Conservation (phyloP, 1,140 invertebrate species). For the Dendrolimus punctatus region DNA sequence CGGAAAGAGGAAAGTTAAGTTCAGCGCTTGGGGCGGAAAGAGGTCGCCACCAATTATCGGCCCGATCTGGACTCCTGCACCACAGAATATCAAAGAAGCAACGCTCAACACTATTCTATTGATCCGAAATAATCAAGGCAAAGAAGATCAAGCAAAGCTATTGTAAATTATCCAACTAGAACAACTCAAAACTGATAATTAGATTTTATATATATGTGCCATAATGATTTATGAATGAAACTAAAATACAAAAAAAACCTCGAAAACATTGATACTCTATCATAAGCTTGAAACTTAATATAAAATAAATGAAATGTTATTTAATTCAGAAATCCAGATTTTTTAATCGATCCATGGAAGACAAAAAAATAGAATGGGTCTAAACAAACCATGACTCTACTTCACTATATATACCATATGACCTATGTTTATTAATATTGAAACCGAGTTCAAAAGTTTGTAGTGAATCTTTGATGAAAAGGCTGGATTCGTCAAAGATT, state of each 20-base stretch:
- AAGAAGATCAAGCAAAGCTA: constrained; percentile 25
- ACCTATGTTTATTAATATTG: no score
- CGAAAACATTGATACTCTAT: no score
- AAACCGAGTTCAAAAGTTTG: constrained; percentile 19
- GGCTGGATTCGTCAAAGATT: constrained; percentile 45
- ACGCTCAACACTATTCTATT: constrained; percentile 45
- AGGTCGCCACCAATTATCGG: constrained; percentile 57
- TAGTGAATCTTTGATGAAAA: constrained; percentile 29
- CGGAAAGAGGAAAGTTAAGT: constrained; percentile 60
- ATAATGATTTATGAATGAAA: constrained; percentile 22
- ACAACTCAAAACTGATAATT: constrained; percentile 20
- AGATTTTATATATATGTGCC: constrained; percentile 31
- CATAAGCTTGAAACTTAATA: no score
- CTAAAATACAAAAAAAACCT: constrained; percentile 19
- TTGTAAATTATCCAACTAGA: constrained; percentile 22
- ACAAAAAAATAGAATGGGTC: no score
- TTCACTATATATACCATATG: no score
- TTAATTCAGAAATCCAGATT: no score
- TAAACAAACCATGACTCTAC: no score
- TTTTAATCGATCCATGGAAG: no score
- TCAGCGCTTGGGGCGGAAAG: constrained; percentile 59
- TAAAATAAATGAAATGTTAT: no score
- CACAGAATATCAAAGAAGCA: constrained; percentile 37
- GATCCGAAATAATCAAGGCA: constrained; percentile 35
- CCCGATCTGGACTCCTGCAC: constrained; percentile 54